Evolutionary conservation across 2,888 invertebrate genomes (phyloP), one percentile per base, ranked within the genome.

Genomic region (Capitulum mitella): DNA sequence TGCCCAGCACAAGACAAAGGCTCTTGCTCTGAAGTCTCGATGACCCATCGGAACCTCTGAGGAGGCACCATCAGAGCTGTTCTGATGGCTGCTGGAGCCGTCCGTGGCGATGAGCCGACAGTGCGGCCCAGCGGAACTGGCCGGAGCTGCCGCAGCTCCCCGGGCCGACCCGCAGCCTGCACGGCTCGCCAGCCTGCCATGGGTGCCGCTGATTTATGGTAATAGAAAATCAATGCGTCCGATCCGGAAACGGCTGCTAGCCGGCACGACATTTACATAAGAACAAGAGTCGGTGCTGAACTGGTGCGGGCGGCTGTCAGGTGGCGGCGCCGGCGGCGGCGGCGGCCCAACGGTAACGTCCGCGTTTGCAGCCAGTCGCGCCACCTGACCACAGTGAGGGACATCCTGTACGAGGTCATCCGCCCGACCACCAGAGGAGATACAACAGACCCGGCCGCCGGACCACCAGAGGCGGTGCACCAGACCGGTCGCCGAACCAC

Each of bases 201-300:
- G 70, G 64, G 70, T 40, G 70, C 37, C 26, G 37, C 40, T 70
- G 70, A 40, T 70, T 19, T 70, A 70, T 70, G 70, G 70, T 70
- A 70, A 70, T 70, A 70, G 70, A 70, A 70, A 70, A 70, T 70
- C 70, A 40, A 70, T 70, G 40, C 37, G 0, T 22, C 37, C 70
- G 70, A 70, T 70, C 70, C 70, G 70, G 70, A 70, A 70, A 37
- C 70, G 26, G 70, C 70, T 16, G 40, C 40, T 12, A 6, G 40
- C 70, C 70, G 26, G 37, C 40, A 26, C 34, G 14, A 1, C 70
- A 70, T 70, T 70, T 70, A 40, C 70, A 70, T 70, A 37, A 40
- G 70, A 70, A 37, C 70, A 40, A 16, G 40, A 40, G 70, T 8
- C 70, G 37, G 37, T 40, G 26, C 70, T 12, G 26, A 26, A 26